Base-by-base conservation (phyloP, 2,113 vertebrate species). In the Pachycephala philippinensis region DNA sequence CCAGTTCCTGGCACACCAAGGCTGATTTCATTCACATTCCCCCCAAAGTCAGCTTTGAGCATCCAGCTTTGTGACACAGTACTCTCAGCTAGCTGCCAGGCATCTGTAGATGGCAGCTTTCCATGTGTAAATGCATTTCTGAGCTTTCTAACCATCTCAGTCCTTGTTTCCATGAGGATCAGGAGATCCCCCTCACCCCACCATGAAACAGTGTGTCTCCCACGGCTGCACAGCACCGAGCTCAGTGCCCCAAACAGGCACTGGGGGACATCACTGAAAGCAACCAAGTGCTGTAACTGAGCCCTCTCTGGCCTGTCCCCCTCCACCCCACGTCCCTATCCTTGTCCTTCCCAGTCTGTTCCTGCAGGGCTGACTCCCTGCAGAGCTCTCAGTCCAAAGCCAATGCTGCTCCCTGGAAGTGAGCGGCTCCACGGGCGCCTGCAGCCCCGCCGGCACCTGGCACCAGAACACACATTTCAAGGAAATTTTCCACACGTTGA, bases 381-480 rank as follows among this genome's bases (percentile, higher is more conserved):
- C 71, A 74, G 82, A 88, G 60, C 47, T 90, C 74, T 71, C 84
- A 13, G 13, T 7, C 83, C 77, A 57, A 64, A 91, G 93, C 54
- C 71, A 13, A 2, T 1, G 6, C 77, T 28, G 57, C 68, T 71
- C 56, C 19, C 63, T 60, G 71, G 56, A 68, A 94, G 77, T 0
- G 6, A n/a, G 64, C 0, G 6, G 66, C 87, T 89, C 37, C 60
- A 10, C 15, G 21, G 53, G 74, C 6, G 42, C 81, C 93, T 26
- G 61, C 94, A 82, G 89, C 93, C 76, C 83, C 7, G 52, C 33
- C 0, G 10, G 66, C 89, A 80, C 91, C 94, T 95, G 93, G 95
- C 95, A 86, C 2, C 8, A 88, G 63, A 96, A 94, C 88, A 95
- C 52, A 94, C 90, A 49, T 84, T 94, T 85, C 87, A 90, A 94